Percentiles rank a stretch among this genome's conserved stretches.
These are phyloP conservation scores for Pseudomyrmex cubaensis DNA, from an alignment of 1,140 invertebrate species.

Conservation along the genomic window DNA sequence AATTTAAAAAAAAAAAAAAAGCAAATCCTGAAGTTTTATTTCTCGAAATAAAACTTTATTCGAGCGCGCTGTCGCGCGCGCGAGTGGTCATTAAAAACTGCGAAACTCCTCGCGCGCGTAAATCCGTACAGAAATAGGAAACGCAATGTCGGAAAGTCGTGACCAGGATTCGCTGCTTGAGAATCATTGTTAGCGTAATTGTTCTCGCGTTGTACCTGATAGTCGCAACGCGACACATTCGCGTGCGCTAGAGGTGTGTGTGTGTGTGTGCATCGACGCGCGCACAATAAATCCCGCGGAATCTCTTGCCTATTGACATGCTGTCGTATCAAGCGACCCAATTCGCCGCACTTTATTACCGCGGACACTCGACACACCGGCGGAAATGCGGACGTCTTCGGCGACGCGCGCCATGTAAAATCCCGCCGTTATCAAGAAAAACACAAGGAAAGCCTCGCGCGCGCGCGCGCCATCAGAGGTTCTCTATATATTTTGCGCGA, in stretches of 20 bases:
- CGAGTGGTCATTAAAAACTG: conserved; percentile 36
- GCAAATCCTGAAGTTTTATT: not conserved
- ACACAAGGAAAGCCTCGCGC: not conserved
- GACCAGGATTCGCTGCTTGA: conserved; percentile 38
- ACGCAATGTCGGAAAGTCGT: conserved; percentile 12
- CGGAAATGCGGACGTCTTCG: conserved; percentile 35
- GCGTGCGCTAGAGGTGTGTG: not conserved
- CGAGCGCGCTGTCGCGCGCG: not conserved
- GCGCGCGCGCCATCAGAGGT: not conserved
- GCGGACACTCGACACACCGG: conserved; percentile 24
- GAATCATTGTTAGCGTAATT: conserved; percentile 56
- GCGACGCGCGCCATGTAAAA: conserved; percentile 10
- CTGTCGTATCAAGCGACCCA: conserved; percentile 57
- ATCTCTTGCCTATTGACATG: conserved; percentile 46
- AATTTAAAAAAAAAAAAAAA: conserved; percentile 4
- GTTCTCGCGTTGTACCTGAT: conserved; percentile 24
- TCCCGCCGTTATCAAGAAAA: not conserved
- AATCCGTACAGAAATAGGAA: conserved; percentile 25
- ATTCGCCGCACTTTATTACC: conserved; percentile 64
- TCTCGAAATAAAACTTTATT: conserved; percentile 24
- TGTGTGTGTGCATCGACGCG: conserved; percentile 47
- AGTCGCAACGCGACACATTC: conserved; percentile 23
- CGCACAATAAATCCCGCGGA: conserved; percentile 43
- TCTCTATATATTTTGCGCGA: conserved; percentile 6
- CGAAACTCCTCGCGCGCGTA: not conserved